A percentile compares a stretch with the other conserved stretches of the same genome.
Evolutionary conservation across 2,797 vertebrate genomes (phyloP).

Genomic region (Lithobates pipiens): DNA sequence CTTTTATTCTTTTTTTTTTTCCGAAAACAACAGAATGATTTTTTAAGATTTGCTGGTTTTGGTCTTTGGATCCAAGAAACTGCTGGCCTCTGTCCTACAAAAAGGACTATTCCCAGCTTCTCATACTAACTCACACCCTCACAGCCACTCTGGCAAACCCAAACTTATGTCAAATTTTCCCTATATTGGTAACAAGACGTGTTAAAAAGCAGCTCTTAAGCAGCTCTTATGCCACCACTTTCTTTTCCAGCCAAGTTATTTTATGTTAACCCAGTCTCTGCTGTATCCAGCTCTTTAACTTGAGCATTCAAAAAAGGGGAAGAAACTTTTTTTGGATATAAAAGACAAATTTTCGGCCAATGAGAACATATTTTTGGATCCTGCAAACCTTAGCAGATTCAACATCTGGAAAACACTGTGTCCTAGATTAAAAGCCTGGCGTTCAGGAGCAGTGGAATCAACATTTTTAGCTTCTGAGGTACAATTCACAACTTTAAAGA

Average conservation of each 20-base stretch:
- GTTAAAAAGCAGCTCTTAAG: conserved; percentile 49
- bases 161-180: conserved; percentile 55
- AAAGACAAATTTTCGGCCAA: conserved; percentile 46
- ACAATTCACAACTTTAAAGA: conserved; percentile 29
- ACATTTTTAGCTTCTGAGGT: conserved; percentile 61
- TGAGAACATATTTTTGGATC: conserved; percentile 59
- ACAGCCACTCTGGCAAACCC: conserved; percentile 51
- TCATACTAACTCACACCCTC: conserved; percentile 55
- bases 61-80: conserved; percentile 29
- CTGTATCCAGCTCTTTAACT: conserved; percentile 28
- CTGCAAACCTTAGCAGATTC: conserved; percentile 57
- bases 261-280: conserved; percentile 55
- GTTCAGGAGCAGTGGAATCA: conserved; percentile 49
- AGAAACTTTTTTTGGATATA: conserved; percentile 42
- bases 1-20: conserved; percentile 9
- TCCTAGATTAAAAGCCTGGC: conserved; percentile 55
- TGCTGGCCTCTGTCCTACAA: conserved; percentile 36
- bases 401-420: conserved; percentile 45
- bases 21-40: conserved; percentile 25
- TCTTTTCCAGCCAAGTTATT: conserved; percentile 65
- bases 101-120: conserved; percentile 48
- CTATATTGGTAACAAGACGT: conserved; percentile 41
- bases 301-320: conserved; percentile 36
- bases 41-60: conserved; percentile 25
- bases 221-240: conserved; percentile 46